Conservation (phyloP, 2,888 invertebrate species). For the Ophioninae sp. region DNA sequence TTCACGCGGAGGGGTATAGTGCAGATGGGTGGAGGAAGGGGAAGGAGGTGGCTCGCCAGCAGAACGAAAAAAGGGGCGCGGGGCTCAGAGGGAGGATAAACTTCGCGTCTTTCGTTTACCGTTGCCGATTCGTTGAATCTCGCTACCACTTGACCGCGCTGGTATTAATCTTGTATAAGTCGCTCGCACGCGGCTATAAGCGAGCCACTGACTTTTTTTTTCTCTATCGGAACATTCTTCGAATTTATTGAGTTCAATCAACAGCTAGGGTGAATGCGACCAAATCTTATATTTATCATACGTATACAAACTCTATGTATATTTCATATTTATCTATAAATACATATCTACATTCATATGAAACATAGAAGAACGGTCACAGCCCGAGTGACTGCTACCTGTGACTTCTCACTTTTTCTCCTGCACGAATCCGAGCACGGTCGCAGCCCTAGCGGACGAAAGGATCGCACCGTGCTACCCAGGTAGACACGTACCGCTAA, state of each 20-base stretch:
- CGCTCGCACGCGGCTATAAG: constrained; percentile 1
- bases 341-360: constrained; percentile 43
- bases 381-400: constrained; percentile 75
- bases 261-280: constrained; percentile 72
- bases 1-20: constrained; percentile 27
- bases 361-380: constrained; percentile 61
- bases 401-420: constrained; percentile 66
- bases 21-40: background rate
- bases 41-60: background rate
- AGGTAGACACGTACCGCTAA: no score
- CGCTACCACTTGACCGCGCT: background rate
- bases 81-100: constrained; percentile 14
- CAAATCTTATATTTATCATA: constrained; percentile 36
- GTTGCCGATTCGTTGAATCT: constrained; percentile 24
- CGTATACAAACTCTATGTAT: constrained; percentile 4
- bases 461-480: no score
- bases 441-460: background rate
- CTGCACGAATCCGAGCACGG: background rate
- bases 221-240: constrained; percentile 62
- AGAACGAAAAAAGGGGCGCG: constrained; percentile 12
- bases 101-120: constrained; percentile 31
- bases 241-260: constrained; percentile 72
- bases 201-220: constrained; percentile 13
- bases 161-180: constrained; percentile 23
- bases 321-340: constrained; percentile 9